Base-by-base conservation (phyloP, 2,888 invertebrate species). In the Molorchus minor region DNA sequence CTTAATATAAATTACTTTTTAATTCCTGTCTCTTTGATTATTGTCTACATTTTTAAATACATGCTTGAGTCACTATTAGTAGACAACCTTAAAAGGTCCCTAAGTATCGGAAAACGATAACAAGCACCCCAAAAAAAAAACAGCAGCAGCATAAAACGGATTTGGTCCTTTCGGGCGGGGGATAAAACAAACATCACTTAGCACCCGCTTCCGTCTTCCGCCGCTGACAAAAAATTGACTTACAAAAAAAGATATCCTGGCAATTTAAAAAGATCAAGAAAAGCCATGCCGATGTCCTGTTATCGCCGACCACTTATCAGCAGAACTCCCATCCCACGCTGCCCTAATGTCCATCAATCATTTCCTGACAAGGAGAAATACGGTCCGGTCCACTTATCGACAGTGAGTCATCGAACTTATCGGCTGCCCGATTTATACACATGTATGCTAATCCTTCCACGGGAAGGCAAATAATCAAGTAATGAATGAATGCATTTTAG, bases 311-410 rank as follows among this genome's bases (percentile, higher is more conserved):
- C 53, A 64, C 61, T 58, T 64, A 64, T 64, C 64, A 56, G 56
- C 58, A 52, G 61, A 57, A 67, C 59, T 57, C 62, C 58, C 57
- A 56, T 57, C 64, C 68, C 64, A 61, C 61, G 60, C 58, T 45
- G 64, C 53, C 61, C 57, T 62, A 38, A 62, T 45, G 52, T 52
- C 63, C 66, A 69, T 69, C 69, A 64, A 69, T 69, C 69, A 69
- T 69, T 62, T 59, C 57, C 56, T 55, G 64, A 64, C 64, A 64
- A 61, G 64, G 61, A 56, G 61, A 64, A 59, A 64, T 64, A 64
- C 61, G 64, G 59, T 36, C 49, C 49, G 55, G 58, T 46, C 58
- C 51, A 12, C 52, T 40, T 25, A 29, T 19, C 17, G 41, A 41
- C 41, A 30, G 30, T 52, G 52, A 52, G 29, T 52, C 52, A 41